Conservation (phyloP, 2,888 invertebrate species). For the Erebia palarica region DNA sequence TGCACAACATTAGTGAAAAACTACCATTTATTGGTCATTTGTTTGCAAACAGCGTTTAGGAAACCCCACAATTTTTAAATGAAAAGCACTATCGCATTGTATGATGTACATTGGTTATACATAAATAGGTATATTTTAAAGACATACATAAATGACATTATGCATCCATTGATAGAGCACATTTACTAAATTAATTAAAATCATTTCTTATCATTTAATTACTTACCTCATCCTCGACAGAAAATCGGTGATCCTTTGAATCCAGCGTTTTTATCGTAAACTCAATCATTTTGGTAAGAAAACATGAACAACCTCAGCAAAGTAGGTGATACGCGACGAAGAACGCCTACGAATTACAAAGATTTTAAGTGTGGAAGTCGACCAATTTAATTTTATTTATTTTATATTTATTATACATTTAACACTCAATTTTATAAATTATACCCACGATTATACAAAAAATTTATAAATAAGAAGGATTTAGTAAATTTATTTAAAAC, state of each 20-base stretch:
- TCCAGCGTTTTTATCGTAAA: conserved; percentile 95
- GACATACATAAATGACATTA: not conserved
- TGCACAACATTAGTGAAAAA: too few relatives aligned
- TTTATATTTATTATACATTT: too few relatives aligned
- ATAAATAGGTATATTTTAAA: not conserved
- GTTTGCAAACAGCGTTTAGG: too few relatives aligned
- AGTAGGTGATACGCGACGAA: conserved; percentile 25
- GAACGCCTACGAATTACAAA: conserved; percentile 30
- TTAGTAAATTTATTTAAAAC: conserved; percentile 21
- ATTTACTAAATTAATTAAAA: not conserved
- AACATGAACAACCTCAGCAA: conserved; percentile 32
- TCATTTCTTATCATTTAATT: not conserved
- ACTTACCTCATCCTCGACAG: conserved; percentile 92
- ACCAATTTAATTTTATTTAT: too few relatives aligned
- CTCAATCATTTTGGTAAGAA: conserved; percentile 84
- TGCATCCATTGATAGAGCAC: not conserved
- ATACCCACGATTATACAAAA: not conserved
- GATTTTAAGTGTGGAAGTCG: conserved; percentile 8
- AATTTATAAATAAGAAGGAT: conserved; percentile 22
- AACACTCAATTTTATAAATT: conserved; percentile 7
- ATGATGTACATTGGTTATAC: not conserved
- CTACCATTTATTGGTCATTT: too few relatives aligned
- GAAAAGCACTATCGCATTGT: not conserved
- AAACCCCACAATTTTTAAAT: not conserved
- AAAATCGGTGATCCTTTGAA: conserved; percentile 91